Base-by-base conservation (phyloP, 2,113 vertebrate genomes). In the Antechinus stuartii region DNA sequence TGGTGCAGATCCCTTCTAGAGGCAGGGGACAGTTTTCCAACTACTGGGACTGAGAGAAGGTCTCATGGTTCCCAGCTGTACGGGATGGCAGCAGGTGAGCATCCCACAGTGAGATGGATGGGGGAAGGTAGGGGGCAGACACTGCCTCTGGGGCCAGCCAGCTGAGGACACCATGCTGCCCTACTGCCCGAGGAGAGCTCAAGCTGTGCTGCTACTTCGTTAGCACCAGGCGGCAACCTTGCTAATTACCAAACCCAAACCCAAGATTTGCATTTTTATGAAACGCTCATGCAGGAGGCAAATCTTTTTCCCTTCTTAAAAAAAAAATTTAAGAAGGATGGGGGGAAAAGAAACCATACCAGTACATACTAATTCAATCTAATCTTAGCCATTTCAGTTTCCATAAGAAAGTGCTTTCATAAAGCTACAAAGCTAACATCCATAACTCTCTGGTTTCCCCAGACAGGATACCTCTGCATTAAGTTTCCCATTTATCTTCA, bases 191-290 rank as follows among this genome's bases (percentile, higher is more conserved):
- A 8, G 95, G 95, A 95, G 53, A 91, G 92, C 84, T 94, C 30
- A 91, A 96, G 96, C 97, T 35, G 84, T 91, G 97, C 96, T 11
- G 94, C 94, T 96, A 92, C 94, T 96, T 97, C 90, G 54, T 98
- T 94, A 97, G 96, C 97, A 96, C 97, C 93, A 0, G 98, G 96
- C 96, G 95, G 95, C 94, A 97, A 95, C 98, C 95, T 93, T 94
- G 56, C 97, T 98, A 98, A 98, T 98, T 98, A 98, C 92, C 97
- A 98, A 98, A 94, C 98, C 98, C 98, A 98, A 98, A 97, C 94
- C 97, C 96, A 94, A 98, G 98, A 98, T 98, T 98, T 98, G 97
- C 98, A 98, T 98, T 98, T 98, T 98, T 97, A 98, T 98, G 98
- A 98, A 98, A 98, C 68, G 95, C 97, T 98, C 96, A 94, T 30